Evolutionary conservation across 2,888 invertebrate genomes (phyloP).

Genomic region (Monochamus alternatus): DNA sequence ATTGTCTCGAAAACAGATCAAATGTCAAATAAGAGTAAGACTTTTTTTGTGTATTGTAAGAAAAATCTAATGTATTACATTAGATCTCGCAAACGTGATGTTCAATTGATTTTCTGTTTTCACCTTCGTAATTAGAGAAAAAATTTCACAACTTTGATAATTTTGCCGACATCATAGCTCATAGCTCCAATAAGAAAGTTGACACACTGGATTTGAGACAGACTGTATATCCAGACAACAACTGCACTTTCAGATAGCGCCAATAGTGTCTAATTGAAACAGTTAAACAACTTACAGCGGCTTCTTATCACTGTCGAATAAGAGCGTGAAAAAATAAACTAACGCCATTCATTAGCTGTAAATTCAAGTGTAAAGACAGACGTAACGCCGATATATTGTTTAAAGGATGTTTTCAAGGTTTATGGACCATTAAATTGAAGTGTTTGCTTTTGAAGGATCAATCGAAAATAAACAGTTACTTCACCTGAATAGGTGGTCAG

Average conservation of each 20-base stretch:
- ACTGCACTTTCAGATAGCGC: not conserved
- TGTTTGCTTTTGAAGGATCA: constrained; percentile 3
- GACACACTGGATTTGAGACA: too few relatives aligned
- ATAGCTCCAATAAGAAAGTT: too few relatives aligned
- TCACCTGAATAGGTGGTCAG: not conserved
- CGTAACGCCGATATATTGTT: constrained; percentile 3
- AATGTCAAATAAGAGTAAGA: too few relatives aligned
- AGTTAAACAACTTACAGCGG: not conserved
- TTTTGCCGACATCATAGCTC: too few relatives aligned
- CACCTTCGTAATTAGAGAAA: too few relatives aligned
- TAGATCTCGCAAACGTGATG: too few relatives aligned
- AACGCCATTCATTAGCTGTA: constrained; percentile 4
- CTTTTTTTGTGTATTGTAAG: too few relatives aligned
- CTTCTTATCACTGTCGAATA: not conserved
- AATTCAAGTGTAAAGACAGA: not conserved
- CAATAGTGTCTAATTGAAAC: not conserved
- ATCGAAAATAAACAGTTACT: constrained; percentile 4
- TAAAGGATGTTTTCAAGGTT: constrained; percentile 10
- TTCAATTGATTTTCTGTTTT: too few relatives aligned
- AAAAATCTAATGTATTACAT: too few relatives aligned
- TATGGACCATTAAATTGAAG: constrained; percentile 2
- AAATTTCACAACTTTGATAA: too few relatives aligned
- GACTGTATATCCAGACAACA: not conserved
- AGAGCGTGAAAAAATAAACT: not conserved
- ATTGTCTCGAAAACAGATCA: too few relatives aligned